Base-by-base conservation (phyloP, 2,888 invertebrate species). In the Calephelis perditalis region DNA sequence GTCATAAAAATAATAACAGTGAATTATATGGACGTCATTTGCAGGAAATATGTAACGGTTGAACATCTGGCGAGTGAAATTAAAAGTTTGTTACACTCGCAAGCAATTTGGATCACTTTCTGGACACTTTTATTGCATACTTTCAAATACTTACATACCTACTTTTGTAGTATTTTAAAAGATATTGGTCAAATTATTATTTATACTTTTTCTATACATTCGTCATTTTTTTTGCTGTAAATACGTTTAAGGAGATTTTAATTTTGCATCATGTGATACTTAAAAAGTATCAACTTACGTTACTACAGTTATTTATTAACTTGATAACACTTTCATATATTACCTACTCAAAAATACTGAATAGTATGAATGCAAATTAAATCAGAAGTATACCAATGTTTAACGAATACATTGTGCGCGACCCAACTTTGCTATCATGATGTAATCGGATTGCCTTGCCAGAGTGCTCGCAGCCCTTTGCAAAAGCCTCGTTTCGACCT, bases 401-500 rank as follows among this genome's bases (percentile, higher is more conserved):
- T 70, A 74, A 76, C 74, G 67, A 75, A 70, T 70, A 70, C 70
- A 73, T 73, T 72, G 71, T 70, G 56, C 67, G 68, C 57, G 57
- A 57, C 63, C 67, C 67, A 69, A 71, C 67, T 76, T 75, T 71
- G 74, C 71, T 75, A 75, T 74, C 75, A 40, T 75, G 70, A 70
- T 68, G 71, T 79, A 79, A 85, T 85, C 81, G 76, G 76, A 74
- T 81, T 79, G 78, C 78, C 81, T 83, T 79, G 77, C 74, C 40
- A 40, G 40, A 69, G 68, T 72, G 71, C 72, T 61, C 60, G 66
- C 65, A 69, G 73, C 73, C 74, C 75, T 77, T 75, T 77, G 74
- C 74, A 82, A 79, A 82, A 80, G 74, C 74, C 74, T 74, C 74
- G 69, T 69, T 72, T 73, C 82, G 85, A 82, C 88, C 87, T 77